These are phyloP conservation scores for Pampus argenteus DNA, from an alignment of 2,797 vertebrate species.

Conservation along the genomic window DNA sequence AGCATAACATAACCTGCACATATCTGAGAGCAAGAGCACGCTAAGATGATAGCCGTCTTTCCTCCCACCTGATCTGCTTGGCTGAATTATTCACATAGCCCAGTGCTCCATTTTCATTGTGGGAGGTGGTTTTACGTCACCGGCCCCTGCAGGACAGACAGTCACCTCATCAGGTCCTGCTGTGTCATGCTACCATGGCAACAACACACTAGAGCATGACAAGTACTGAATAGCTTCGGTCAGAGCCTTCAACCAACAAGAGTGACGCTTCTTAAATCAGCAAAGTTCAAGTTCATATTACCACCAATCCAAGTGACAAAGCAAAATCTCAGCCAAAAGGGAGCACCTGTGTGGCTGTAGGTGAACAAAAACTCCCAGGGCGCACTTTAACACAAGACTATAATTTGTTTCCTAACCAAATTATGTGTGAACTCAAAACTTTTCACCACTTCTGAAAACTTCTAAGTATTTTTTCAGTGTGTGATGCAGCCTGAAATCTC, in stretches of 20 bases:
- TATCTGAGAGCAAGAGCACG: slow-evolving; percentile 33
- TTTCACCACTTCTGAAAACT: background rate
- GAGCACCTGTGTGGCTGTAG: background rate
- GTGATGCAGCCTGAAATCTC: background rate
- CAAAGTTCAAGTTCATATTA: slow-evolving; percentile 10
- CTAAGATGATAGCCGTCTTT: slow-evolving; percentile 37
- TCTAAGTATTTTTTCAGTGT: background rate
- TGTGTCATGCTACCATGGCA: slow-evolving; percentile 75
- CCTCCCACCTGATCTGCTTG: slow-evolving; percentile 67
- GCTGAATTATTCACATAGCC: slow-evolving; percentile 78
- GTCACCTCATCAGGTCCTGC: slow-evolving; percentile 63
- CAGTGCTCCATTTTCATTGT: slow-evolving; percentile 70
- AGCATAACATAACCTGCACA: slow-evolving; percentile 14
- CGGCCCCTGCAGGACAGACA: slow-evolving; percentile 44
- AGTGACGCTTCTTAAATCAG: background rate
- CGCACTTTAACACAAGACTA: background rate
- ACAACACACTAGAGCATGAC: slow-evolving; percentile 61
- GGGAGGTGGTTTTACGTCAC: slow-evolving; percentile 69
- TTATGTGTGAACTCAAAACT: background rate
- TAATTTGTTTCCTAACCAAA: slow-evolving; percentile 1
- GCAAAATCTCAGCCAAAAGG: background rate
- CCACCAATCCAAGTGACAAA: background rate
- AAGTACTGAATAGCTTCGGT: slow-evolving; percentile 27
- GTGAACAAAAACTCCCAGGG: background rate
- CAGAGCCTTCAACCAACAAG: slow-evolving; percentile 23